Evolutionary conservation across 2,113 vertebrate species (phyloP), one percentile per base, ranked within the genome.

Genomic region (Callithrix jacchus): DNA sequence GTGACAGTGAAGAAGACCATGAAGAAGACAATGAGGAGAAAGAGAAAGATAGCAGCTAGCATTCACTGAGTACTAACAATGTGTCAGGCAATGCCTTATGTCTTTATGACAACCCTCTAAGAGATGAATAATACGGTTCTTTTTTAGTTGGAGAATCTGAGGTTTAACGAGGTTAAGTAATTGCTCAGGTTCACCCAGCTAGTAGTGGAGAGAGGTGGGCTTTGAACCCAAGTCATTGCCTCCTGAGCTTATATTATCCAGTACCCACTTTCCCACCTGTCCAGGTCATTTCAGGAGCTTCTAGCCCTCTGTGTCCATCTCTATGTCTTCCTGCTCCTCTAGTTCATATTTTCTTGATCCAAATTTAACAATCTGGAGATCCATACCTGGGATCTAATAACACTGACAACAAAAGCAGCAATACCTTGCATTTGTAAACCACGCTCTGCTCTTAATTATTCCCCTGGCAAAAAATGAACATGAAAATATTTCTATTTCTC

Each of bases 121-220:
- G 52, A 88, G 49, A 81, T 23, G 52, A 32, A 37, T 56, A 56
- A 81, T 54, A 73, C 13, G 5, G 20, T 30, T 86, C 54, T 89
- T 61, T 54, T 91, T 93, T 80, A 89, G 86, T 40, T 79, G 49
- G 94, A 91, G 47, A 89, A 87, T 71, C 1, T 30, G 25, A 64
- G 61, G 52, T 20, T 70, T 8, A 91, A n/a, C 47, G 58, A 85
- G 45, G 49, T 74, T 42, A 91, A 92, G 35, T 16, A 52, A 93
- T 35, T 58, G 49, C n/a, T 88, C 61, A 80, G 58, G 58, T 70
- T 49, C 35, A 87, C 47, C 14, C 40, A 76, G 56, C 35, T 76
- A 45, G 30, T 64, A 81, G n/a, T 10, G 17, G 40, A 70, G 27
- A 49, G 37, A 88, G 11, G 7, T 84, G 61, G 42, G 73, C 76